phyloP scores from a whole-genome alignment of 1,140 invertebrate species.

The Phocides pigmalion region DNA sequence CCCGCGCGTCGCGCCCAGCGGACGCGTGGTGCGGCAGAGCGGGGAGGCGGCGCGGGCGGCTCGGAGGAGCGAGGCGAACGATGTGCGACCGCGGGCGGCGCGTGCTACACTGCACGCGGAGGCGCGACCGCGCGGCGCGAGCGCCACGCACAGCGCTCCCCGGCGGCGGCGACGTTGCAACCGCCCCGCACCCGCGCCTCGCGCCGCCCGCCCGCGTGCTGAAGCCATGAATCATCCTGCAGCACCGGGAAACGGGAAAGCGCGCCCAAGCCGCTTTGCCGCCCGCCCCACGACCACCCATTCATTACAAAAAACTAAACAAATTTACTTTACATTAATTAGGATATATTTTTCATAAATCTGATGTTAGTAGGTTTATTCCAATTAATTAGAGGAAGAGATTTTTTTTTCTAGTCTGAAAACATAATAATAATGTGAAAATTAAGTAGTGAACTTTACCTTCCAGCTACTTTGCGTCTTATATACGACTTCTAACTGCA shows the following conservation, averaged over 20 bases:
- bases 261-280: conserved; percentile 37
- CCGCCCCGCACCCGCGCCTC: conserved; percentile 47
- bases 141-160: conserved; percentile 26
- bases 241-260: conserved; percentile 40
- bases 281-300: conserved; percentile 39
- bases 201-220: conserved; percentile 39
- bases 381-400: no score
- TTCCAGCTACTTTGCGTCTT: no score
- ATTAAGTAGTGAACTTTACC: no score
- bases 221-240: conserved; percentile 31
- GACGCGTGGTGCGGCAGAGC: conserved; percentile 76
- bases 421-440: no score
- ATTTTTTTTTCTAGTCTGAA: no score
- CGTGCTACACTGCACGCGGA: conserved; percentile 65
- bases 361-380: no score
- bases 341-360: not conserved
- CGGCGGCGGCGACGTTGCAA: conserved; percentile 39
- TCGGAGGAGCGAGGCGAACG: conserved; percentile 47
- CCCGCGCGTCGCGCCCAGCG: conserved; percentile 78
- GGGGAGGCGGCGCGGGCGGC: conserved; percentile 70
- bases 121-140: conserved; percentile 31
- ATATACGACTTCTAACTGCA: not conserved
- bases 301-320: not conserved
- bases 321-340: not conserved
- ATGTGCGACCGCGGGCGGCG: conserved; percentile 73